A percentile compares a stretch with the other conserved stretches of the same genome.
Conservation (phyloP, 2,888 invertebrate species). For the Nymphalis polychloros region DNA sequence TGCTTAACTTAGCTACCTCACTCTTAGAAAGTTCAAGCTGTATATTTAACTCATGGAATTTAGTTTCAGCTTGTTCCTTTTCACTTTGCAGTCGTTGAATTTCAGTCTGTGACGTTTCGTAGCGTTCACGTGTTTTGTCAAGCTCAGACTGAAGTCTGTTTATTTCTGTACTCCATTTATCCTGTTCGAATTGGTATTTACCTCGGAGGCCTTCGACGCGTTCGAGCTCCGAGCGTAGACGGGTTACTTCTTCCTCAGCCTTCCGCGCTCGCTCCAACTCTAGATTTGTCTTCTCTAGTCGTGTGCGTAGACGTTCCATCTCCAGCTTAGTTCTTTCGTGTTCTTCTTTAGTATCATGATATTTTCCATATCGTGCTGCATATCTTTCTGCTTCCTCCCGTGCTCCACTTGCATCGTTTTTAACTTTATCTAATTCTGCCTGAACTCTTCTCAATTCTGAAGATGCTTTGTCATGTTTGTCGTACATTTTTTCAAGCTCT, state of each 20-base stretch:
- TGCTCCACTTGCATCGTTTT: slow-evolving; percentile 87
- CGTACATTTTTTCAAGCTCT: slow-evolving; percentile 94
- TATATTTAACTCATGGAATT: slow-evolving; percentile 88
- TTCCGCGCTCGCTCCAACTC: slow-evolving; percentile 90
- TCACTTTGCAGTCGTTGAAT: slow-evolving; percentile 84
- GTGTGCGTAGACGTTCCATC: slow-evolving; percentile 89
- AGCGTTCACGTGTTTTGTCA: slow-evolving; percentile 88
- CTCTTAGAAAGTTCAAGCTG: slow-evolving; percentile 90
- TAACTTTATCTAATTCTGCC: slow-evolving; percentile 86
- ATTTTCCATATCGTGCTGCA: slow-evolving; percentile 87
- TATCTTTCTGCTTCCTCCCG: slow-evolving; percentile 90
- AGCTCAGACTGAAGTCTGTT: slow-evolving; percentile 89
- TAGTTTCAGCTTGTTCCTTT: slow-evolving; percentile 86
- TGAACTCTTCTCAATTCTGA: slow-evolving; percentile 91
- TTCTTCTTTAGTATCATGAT: slow-evolving; percentile 89
- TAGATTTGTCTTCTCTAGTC: slow-evolving; percentile 89
- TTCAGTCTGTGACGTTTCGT: slow-evolving; percentile 88
- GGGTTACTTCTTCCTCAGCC: slow-evolving; percentile 84
- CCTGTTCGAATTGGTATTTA: slow-evolving; percentile 82
- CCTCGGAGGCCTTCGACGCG: slow-evolving; percentile 87
- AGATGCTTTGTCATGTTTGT: slow-evolving; percentile 93
- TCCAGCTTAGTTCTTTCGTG: slow-evolving; percentile 89
- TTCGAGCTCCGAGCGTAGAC: slow-evolving; percentile 86
- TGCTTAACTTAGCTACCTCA: slow-evolving; percentile 88
- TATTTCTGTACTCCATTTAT: slow-evolving; percentile 82